phyloP scores from a whole-genome alignment of 1,140 invertebrate species.

The Thaumatotibia leucotreta region DNA sequence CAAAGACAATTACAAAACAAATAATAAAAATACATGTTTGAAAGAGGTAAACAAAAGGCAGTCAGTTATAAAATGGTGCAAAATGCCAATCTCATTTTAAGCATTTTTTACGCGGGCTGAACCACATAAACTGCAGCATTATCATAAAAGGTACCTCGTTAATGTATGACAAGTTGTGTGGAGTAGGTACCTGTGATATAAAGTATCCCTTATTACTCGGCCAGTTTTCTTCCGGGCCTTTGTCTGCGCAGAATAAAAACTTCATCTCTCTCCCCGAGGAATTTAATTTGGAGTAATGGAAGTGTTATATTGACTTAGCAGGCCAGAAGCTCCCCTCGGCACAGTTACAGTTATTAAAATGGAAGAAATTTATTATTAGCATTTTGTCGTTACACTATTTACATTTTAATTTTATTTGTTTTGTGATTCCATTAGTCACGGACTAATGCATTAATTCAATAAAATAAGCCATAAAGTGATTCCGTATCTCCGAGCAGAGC shows the following conservation, averaged over 20 bases:
- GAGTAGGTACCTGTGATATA: neutral
- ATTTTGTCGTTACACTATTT: constrained; percentile 71
- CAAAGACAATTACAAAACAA: no score
- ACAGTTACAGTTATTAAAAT: constrained; percentile 75
- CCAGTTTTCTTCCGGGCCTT: constrained; percentile 58
- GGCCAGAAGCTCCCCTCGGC: constrained; percentile 67
- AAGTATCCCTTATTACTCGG: constrained; percentile 35
- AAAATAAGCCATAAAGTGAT: constrained; percentile 36
- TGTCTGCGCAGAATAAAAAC: constrained; percentile 71
- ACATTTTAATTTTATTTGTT: constrained; percentile 76
- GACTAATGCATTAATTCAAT: constrained; percentile 62
- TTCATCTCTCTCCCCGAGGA: constrained; percentile 72
- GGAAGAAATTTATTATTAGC: constrained; percentile 76
- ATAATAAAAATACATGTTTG: no score
- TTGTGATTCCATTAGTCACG: constrained; percentile 72
- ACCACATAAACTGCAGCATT: neutral
- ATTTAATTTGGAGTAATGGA: constrained; percentile 76
- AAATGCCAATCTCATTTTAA: neutral
- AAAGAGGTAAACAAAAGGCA: no score
- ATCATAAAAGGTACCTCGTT: neutral
- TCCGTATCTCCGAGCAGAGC: constrained; percentile 22
- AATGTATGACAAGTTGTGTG: constrained; percentile 22
- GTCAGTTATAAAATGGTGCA: neutral
- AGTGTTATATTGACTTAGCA: constrained; percentile 77
- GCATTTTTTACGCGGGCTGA: neutral